These are phyloP conservation scores for Erethizon dorsatum DNA, from an alignment of 2,797 vertebrate genomes.

Conservation along the genomic window DNA sequence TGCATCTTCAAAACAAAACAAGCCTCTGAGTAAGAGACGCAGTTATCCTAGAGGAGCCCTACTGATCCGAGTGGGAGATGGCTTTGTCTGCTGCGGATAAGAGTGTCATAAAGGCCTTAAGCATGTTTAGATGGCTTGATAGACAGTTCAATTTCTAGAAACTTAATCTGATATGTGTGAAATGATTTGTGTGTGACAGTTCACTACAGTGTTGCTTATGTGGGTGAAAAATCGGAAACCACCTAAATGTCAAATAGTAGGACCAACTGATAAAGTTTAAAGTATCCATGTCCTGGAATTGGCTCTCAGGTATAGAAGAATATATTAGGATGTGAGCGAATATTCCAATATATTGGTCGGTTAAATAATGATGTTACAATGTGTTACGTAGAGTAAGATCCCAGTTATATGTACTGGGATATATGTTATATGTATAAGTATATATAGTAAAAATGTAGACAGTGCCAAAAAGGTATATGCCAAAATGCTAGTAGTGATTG, in stretches of 20 bases:
- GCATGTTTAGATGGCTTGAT: background rate
- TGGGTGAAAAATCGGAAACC: background rate
- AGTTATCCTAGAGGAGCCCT: constrained; percentile 7
- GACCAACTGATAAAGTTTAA: background rate
- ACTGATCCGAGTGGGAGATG: background rate
- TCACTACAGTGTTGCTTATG: constrained; percentile 32
- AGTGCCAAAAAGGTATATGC: background rate
- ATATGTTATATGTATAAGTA: background rate
- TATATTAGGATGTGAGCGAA: constrained; percentile 9
- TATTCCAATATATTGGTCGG: constrained; percentile 3
- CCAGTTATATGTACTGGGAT: background rate
- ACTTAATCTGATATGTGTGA: constrained; percentile 33
- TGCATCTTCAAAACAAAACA: constrained; percentile 55
- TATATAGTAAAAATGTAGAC: background rate
- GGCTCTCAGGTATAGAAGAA: background rate
- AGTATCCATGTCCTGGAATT: background rate
- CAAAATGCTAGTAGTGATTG: constrained; percentile 32
- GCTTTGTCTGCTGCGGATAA: background rate
- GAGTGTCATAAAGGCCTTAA: constrained; percentile 22
- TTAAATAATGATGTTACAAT: background rate
- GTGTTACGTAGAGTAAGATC: background rate
- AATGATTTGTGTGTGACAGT: background rate
- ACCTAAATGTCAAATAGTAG: constrained; percentile 4
- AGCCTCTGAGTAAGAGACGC: constrained; percentile 31
- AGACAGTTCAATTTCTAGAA: constrained; percentile 22